phyloP scores from a whole-genome alignment of 2,797 vertebrate genomes.

The Ceryle rudis region DNA sequence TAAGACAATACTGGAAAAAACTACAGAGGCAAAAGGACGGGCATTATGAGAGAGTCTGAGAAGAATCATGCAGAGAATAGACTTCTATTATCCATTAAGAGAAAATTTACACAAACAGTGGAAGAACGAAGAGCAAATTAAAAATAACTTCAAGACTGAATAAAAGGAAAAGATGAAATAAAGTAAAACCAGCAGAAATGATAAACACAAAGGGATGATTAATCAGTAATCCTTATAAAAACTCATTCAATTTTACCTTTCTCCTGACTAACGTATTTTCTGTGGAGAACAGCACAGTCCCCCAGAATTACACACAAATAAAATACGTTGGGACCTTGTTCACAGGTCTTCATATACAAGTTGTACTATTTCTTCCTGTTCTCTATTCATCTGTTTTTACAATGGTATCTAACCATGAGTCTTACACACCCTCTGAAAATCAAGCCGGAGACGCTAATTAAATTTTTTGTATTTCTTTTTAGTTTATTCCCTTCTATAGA shows the following conservation, averaged over 20 bases:
- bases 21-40: not conserved
- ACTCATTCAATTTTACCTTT: not conserved
- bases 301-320: not conserved
- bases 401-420: not conserved
- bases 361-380: not conserved
- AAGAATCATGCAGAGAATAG: not conserved
- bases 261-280: not conserved
- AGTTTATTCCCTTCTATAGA: not conserved
- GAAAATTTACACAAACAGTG: not conserved
- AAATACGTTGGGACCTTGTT: not conserved
- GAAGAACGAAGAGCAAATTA: not conserved
- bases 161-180: not conserved
- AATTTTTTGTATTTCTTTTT: not conserved
- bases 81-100: not conserved
- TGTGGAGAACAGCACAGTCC: not conserved
- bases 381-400: not conserved
- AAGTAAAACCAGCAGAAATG: not conserved
- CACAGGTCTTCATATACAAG: not conserved
- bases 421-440: not conserved
- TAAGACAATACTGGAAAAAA: not conserved
- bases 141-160: not conserved
- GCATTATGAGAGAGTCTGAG: not conserved
- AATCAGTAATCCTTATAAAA: not conserved
- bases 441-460: not conserved
- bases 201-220: not conserved